A percentile compares a stretch with the other conserved stretches of the same genome.
These are phyloP conservation scores for Danio aesculapii DNA, from an alignment of 2,797 vertebrate species.

Conservation along the genomic window DNA sequence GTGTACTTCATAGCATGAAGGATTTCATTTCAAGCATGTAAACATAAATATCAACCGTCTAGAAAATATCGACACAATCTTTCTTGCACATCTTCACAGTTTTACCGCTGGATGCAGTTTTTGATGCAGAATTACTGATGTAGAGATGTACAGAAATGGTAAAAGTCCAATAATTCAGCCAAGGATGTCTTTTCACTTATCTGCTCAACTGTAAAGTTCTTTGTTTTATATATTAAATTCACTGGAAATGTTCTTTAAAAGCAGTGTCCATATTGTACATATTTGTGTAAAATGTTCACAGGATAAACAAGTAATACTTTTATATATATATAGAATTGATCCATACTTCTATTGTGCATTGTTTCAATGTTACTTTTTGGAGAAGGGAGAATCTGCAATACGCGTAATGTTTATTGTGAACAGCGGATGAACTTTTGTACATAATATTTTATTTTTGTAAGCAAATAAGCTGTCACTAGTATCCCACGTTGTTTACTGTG, in stretches of 20 bases:
- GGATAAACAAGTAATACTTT: conserved; percentile 27
- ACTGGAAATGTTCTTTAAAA: conserved; percentile 28
- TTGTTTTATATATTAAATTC: conserved; percentile 20
- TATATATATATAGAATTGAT: conserved; percentile 16
- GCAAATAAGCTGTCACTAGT: conserved; percentile 64
- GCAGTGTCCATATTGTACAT: conserved; percentile 41
- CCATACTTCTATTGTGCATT: conserved; percentile 28
- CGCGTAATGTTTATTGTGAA: conserved; percentile 52
- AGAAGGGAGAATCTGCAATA: conserved; percentile 56
- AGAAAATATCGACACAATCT: not conserved
- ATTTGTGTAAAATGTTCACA: conserved; percentile 41
- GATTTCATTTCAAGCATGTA: not conserved
- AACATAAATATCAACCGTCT: conserved; percentile 5
- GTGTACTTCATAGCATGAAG: conserved; percentile 10
- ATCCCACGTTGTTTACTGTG: conserved; percentile 68
- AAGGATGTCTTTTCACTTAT: conserved; percentile 45
- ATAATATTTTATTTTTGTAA: conserved; percentile 85
- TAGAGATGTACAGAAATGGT: conserved; percentile 16
- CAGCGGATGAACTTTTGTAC: conserved; percentile 71
- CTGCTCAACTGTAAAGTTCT: conserved; percentile 25
- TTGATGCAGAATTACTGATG: conserved; percentile 8
- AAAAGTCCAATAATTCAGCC: conserved; percentile 47
- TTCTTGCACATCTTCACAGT: not conserved
- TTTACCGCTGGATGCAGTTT: not conserved
- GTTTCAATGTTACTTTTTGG: conserved; percentile 54